Evolutionary conservation across 53 echinoderm and acorn worm species (phyloP).

Genomic region (Henricia sp.): DNA sequence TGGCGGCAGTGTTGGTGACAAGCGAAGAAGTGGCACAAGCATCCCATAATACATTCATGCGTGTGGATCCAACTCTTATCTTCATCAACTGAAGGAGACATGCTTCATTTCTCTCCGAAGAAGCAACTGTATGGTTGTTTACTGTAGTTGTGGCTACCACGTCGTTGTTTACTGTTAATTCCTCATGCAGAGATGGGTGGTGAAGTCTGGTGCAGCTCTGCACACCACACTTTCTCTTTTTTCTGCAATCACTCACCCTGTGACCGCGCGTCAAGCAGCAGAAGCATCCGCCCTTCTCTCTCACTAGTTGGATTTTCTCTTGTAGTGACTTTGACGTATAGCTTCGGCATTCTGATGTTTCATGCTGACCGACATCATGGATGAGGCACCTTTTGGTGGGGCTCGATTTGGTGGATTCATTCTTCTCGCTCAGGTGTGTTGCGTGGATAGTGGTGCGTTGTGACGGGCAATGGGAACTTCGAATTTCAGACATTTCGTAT

Average conservation of each 20-base stretch:
- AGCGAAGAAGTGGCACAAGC: slow-evolving; percentile 60
- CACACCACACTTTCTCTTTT: slow-evolving; percentile 42
- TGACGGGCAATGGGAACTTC: neutral
- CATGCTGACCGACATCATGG: slow-evolving; percentile 41
- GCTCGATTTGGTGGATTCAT: neutral
- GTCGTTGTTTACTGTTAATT: neutral
- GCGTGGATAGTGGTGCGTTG: slow-evolving; percentile 16
- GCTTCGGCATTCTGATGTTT: slow-evolving; percentile 29
- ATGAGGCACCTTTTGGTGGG: slow-evolving; percentile 18
- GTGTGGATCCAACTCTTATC: slow-evolving; percentile 17
- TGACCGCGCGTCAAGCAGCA: slow-evolving; percentile 43
- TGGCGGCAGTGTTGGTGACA: slow-evolving; percentile 56
- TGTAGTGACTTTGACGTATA: slow-evolving; percentile 15
- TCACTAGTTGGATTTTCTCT: slow-evolving; percentile 13
- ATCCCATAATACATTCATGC: slow-evolving; percentile 59
- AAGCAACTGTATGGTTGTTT: slow-evolving; percentile 35
- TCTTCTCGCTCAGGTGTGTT: slow-evolving; percentile 16
- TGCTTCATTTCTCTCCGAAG: slow-evolving; percentile 15
- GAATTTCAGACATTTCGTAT: slow-evolving; percentile 40
- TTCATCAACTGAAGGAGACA: slow-evolving; percentile 59
- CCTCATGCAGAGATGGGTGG: slow-evolving; percentile 36
- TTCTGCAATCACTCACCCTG: slow-evolving; percentile 15
- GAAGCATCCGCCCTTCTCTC: slow-evolving; percentile 42
- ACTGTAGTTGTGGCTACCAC: slow-evolving; percentile 1
- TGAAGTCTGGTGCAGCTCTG: slow-evolving; percentile 42